Evolutionary conservation across 2,113 vertebrate species (phyloP).

Genomic region (Arenaria interpres): DNA sequence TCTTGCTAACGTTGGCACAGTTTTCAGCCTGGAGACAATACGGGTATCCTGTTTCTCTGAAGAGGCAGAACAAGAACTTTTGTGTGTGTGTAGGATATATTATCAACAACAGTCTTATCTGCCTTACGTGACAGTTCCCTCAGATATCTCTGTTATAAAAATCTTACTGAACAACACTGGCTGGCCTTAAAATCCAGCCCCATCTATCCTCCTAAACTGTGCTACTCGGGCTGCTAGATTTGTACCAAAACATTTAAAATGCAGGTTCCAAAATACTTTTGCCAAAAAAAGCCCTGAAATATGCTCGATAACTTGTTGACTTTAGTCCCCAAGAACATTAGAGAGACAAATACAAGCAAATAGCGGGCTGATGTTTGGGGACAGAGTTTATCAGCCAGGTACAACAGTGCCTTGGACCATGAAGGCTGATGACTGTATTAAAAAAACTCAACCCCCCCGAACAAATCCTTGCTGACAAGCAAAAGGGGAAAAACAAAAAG

Average conservation of each 20-base stretch:
- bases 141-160: background rate
- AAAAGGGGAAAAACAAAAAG: background rate
- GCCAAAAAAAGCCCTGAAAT: background rate
- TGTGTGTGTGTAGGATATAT: background rate
- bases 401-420: background rate
- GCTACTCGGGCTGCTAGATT: background rate
- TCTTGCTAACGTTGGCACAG: slow-evolving; percentile 17
- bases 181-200: background rate
- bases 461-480: slow-evolving; percentile 20
- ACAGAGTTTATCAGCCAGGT: background rate
- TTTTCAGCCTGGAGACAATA: slow-evolving; percentile 46
- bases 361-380: background rate
- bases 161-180: background rate
- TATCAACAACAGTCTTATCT: slow-evolving; percentile 16
- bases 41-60: slow-evolving; percentile 29
- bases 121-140: background rate
- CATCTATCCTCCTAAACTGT: background rate
- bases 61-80: slow-evolving; percentile 10
- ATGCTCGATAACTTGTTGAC: background rate
- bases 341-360: background rate
- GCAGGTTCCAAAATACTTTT: background rate
- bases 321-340: background rate
- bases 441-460: background rate
- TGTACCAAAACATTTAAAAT: background rate
- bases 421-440: background rate